Percentiles rank a stretch among this genome's conserved stretches.
phyloP scores from a whole-genome alignment of 2,888 invertebrate species.

The Platycheirus albimanus region DNA sequence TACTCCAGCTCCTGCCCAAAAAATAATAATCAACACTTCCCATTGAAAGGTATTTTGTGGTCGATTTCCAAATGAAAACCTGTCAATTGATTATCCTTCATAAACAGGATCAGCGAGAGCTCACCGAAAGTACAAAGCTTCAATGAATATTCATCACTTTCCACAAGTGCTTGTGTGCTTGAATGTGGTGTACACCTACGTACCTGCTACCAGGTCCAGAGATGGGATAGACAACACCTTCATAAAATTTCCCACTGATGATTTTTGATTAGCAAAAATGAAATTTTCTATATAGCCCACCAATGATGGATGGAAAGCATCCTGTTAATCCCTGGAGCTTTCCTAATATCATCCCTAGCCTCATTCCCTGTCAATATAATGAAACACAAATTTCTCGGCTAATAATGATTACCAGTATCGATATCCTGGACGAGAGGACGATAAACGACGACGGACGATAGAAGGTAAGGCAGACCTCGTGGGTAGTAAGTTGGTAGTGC shows the following conservation, averaged over 20 bases:
- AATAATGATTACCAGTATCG: slow-evolving; percentile 40
- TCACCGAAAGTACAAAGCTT: slow-evolving; percentile 1
- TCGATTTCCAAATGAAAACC: slow-evolving; percentile 48
- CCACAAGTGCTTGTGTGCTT: background rate
- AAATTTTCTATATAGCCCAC: slow-evolving; percentile 49
- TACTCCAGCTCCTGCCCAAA: too few relatives aligned
- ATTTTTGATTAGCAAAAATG: slow-evolving; percentile 54
- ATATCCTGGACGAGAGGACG: slow-evolving; percentile 29
- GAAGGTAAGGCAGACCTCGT: too few relatives aligned
- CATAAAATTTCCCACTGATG: background rate
- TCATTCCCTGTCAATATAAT: background rate
- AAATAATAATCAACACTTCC: slow-evolving; percentile 6
- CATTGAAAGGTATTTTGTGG: slow-evolving; percentile 16
- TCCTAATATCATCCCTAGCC: background rate
- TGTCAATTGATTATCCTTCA: slow-evolving; percentile 64
- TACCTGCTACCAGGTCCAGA: too few relatives aligned
- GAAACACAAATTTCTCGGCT: slow-evolving; percentile 39
- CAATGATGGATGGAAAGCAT: slow-evolving; percentile 27
- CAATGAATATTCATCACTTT: slow-evolving; percentile 64
- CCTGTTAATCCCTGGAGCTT: slow-evolving; percentile 34
- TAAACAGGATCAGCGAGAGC: slow-evolving; percentile 63
- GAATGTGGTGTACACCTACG: background rate
- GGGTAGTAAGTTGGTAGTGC: too few relatives aligned
- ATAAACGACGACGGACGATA: slow-evolving; percentile 6
- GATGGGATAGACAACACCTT: too few relatives aligned